Evolutionary conservation across 2,888 invertebrate genomes (phyloP), one percentile per base, ranked within the genome.

Genomic region (Adela reaumurella): DNA sequence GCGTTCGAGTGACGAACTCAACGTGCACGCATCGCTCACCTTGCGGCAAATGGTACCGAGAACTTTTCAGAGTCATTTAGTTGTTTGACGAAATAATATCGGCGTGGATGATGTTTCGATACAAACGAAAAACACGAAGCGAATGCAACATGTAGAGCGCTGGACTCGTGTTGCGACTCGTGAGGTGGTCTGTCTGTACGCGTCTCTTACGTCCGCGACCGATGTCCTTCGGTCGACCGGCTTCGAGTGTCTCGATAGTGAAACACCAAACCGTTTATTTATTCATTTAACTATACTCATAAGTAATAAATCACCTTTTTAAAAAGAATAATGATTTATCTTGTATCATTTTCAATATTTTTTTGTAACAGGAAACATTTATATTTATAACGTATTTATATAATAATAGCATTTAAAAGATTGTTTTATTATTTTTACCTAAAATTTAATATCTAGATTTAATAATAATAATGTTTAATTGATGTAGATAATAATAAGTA

Each of bases 281-380:
- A 76, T 78, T 78, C 70, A 74, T 77, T 78, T 78, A 78, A 76
- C 78, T 78, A 78, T 74, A 77, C 68, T 74, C 74, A 74, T 71
- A 76, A 76, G 74, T 77, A 73, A 78, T 77, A 74, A 76, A 77
- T 76, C 74, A 78, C 74, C 65, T 64, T 76, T 46, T 74, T 74
- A 78, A 77, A 78, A 42, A 77, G 72, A 76, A 77, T 76, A 74
- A 76, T 74, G 77, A 77, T 77, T 77, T 70, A 76, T 68, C 72
- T 77, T 77, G 77, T 77, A 77, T 77, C 73, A 72, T 76, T 74
- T 74, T 77, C 74, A 76, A 74, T 76, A 76, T 76, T 74, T 73
- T 72, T 77, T 76, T 74, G 77, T 80, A 80, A 80, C 80, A 80
- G 80, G 80, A 78, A 80, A 79, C 80, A 79, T 80, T 80, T 76